Evolutionary conservation across 1,140 invertebrate species (phyloP), one percentile per base, ranked within the genome.

Genomic region (Bacillus rossius): DNA sequence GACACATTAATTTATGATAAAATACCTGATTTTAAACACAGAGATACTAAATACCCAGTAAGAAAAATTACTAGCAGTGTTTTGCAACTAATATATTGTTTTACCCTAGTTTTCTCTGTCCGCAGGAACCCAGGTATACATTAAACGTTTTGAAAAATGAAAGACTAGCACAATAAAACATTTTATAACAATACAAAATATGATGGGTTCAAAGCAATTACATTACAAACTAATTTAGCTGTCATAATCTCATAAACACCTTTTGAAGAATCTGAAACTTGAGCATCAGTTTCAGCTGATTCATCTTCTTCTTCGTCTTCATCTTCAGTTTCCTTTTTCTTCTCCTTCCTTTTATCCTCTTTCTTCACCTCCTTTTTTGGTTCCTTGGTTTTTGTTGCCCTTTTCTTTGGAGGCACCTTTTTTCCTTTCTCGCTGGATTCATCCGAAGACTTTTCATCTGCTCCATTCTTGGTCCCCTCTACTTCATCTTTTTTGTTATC

Each of bases 301-400:
- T 73, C 73, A 3, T 71, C 71, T 37, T 75, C 76, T 43, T 76
- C 73, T 1, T 63, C 54, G 4, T 75, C 71, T 26, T 72, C 75
- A 40, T 74, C 74, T 34, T 77, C 71, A 5, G 73, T 74, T 38
- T 76, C 74, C 43, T 77, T 73, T 20, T 76, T 71, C 10, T 75
- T 71, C 16, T 73, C 70, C 8, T 73, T 70, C 19, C 75, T 64
- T 22, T 66, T 74, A n/a, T 77, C 75, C 37, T 75, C 72, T 40
- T 71, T 73, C 23, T 75, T 72, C 68, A 76, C 55, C 49, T 65
- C 55, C 45, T 67, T 61, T 34, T 65, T 61, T 14, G 53, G 57
- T 48, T 64, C 64, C 53, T 61, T 56, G 34, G 51, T 57, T 23
- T 54, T 43, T 23, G 53, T 17, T 19, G 61, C 58, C n/a, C 26